Conservation (phyloP, 2,797 vertebrate genomes). For the Centroberyx gerrardi region DNA sequence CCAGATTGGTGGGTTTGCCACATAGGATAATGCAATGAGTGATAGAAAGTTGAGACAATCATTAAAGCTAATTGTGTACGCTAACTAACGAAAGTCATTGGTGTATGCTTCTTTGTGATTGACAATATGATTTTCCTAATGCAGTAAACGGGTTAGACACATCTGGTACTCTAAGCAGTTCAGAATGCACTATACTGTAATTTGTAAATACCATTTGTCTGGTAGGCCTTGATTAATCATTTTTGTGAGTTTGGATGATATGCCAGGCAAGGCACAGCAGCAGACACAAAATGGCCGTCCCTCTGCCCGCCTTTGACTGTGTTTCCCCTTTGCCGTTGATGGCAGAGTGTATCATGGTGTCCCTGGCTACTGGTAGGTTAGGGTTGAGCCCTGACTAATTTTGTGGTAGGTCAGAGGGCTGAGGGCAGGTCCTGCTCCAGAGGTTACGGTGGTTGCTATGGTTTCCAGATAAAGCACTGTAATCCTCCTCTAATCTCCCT, state of each 20-base stretch:
- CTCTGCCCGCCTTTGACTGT: constrained; percentile 78
- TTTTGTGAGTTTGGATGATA: background rate
- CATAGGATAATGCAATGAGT: too few relatives aligned
- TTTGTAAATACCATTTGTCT: too few relatives aligned
- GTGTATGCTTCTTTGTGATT: too few relatives aligned
- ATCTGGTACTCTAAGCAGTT: too few relatives aligned
- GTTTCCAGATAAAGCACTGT: constrained; percentile 62
- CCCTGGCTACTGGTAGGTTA: background rate
- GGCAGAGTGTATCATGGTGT: background rate
- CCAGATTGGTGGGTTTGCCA: too few relatives aligned
- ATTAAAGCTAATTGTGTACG: too few relatives aligned
- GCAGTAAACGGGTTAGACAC: too few relatives aligned
- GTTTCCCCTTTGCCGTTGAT: constrained; percentile 50
- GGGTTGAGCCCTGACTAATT: constrained; percentile 13
- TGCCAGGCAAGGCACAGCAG: constrained; percentile 50
- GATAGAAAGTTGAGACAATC: too few relatives aligned
- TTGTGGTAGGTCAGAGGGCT: constrained; percentile 33
- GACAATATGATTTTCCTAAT: too few relatives aligned
- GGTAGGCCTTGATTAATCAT: too few relatives aligned
- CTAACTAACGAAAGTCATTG: too few relatives aligned
- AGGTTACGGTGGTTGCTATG: constrained; percentile 53
- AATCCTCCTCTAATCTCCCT: constrained; percentile 68
- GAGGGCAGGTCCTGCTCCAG: constrained; percentile 26
- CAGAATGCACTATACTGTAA: too few relatives aligned
- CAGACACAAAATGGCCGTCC: constrained; percentile 82